These are phyloP conservation scores for Criorhina ranunculi DNA, from an alignment of 2,888 invertebrate genomes.

Conservation along the genomic window DNA sequence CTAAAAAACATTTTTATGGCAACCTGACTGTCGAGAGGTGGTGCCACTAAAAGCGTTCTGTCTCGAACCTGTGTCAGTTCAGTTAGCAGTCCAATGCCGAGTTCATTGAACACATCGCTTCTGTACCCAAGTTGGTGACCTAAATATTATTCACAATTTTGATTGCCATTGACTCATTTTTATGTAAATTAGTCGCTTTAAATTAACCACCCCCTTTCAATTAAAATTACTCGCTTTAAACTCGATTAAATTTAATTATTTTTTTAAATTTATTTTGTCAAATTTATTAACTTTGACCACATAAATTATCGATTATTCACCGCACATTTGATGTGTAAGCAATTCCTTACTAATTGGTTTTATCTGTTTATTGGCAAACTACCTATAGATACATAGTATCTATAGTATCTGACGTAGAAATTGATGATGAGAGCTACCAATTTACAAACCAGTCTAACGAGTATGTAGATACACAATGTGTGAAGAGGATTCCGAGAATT, in stretches of 20 bases:
- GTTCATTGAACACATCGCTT: too few relatives aligned
- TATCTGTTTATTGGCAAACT: constrained; percentile 15
- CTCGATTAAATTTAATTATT: background rate
- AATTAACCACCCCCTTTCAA: background rate
- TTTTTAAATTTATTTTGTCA: constrained; percentile 2
- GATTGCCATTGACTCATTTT: background rate
- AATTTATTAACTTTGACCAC: constrained; percentile 40
- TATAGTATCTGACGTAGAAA: constrained; percentile 5
- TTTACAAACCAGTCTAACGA: too few relatives aligned
- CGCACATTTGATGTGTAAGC: constrained; percentile 50
- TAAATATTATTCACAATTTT: background rate
- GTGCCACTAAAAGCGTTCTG: too few relatives aligned
- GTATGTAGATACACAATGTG: too few relatives aligned
- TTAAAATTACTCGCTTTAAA: background rate
- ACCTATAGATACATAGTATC: background rate
- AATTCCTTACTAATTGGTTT: constrained; percentile 55
- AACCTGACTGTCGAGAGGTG: too few relatives aligned
- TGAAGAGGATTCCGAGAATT: too few relatives aligned
- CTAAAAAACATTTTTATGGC: too few relatives aligned
- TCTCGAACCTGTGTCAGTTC: too few relatives aligned
- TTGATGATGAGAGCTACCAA: background rate
- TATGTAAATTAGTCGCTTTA: background rate
- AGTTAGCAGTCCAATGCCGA: too few relatives aligned
- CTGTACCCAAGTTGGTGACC: too few relatives aligned
- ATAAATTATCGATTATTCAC: constrained; percentile 51